Conservation (phyloP, 2,797 vertebrate species). For the Bucorvus abyssinicus region DNA sequence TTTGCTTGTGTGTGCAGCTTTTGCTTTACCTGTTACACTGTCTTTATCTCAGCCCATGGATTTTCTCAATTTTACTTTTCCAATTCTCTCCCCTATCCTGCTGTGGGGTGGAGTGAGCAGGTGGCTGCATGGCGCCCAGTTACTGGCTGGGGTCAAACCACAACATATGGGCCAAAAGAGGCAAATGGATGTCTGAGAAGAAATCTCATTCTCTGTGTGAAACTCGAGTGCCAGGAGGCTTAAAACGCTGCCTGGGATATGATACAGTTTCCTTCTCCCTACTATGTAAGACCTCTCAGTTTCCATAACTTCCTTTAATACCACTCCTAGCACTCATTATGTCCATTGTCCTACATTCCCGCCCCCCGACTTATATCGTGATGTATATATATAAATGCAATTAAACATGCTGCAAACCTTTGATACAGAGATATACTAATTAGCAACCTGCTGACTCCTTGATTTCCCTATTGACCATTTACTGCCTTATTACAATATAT, state of each 20-base stretch:
- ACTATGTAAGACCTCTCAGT: neutral
- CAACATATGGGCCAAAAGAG: neutral
- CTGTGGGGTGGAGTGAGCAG: neutral
- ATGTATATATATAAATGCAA: neutral
- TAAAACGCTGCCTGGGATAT: neutral
- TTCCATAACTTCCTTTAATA: neutral
- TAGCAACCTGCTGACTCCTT: conserved; percentile 23
- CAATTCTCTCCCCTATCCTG: neutral
- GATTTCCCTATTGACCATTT: conserved; percentile 28
- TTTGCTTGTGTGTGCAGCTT: neutral
- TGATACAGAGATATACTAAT: conserved; percentile 28
- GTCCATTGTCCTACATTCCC: neutral
- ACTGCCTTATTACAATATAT: neutral
- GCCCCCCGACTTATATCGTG: neutral
- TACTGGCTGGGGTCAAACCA: neutral
- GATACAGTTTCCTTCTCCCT: neutral
- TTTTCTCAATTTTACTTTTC: neutral
- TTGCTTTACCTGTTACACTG: neutral
- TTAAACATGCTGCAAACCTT: neutral
- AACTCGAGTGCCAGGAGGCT: neutral
- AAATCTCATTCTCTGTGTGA: neutral
- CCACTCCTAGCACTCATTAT: neutral
- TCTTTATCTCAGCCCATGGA: neutral
- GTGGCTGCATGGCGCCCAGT: neutral
- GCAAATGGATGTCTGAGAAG: neutral